Base-by-base conservation (phyloP, 2,888 invertebrate species). In the Ophonus ardosiacus region DNA sequence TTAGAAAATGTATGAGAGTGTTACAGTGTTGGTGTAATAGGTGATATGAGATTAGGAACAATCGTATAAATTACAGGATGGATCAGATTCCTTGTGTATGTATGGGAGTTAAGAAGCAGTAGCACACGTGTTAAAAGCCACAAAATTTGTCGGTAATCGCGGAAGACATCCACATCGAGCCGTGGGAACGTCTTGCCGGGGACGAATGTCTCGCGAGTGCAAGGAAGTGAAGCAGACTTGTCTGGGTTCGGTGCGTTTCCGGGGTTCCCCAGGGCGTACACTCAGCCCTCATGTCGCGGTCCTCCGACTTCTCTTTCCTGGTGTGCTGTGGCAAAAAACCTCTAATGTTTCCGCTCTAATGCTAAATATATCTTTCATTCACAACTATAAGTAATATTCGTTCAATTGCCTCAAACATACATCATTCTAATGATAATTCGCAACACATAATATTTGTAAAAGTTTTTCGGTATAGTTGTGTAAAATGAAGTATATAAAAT, bases 221-320 rank as follows among this genome's bases (percentile, higher is more conserved):
- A 84, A 84, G 84, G 84, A 84, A 84, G 78, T 78, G 65, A 43
- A 59, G 61, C 56, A 84, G 78, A 84, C 84, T 84, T 84, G 78
- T 76, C 84, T 84, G 76, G 84, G 84, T 84, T 84, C 78, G 65
- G 43, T 15, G 43, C 56, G 78, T 78, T 84, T 84, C 84, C 84
- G 84, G 84, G 65, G 61, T 78, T 84, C 84, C 65, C 84, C 78
- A 84, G 65, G 83, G 63, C 40, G 31, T 31, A 18, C 13, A n/a
- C 15, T 38, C 71, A 76, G 56, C 76, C 76, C 51, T 76, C 43
- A 56, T 76, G 68, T 68, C 68, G 68, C 7, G 15, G 24, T 38
- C 68, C 40, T 31, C 38, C 71, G 40, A 15, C n/a, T 51, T 51
- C 43, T 51, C 43, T 51, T 51, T 63, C 18, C 63, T 18, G 21